These are phyloP conservation scores for Zonitis immaculata DNA, from an alignment of 2,888 invertebrate genomes.

Conservation along the genomic window DNA sequence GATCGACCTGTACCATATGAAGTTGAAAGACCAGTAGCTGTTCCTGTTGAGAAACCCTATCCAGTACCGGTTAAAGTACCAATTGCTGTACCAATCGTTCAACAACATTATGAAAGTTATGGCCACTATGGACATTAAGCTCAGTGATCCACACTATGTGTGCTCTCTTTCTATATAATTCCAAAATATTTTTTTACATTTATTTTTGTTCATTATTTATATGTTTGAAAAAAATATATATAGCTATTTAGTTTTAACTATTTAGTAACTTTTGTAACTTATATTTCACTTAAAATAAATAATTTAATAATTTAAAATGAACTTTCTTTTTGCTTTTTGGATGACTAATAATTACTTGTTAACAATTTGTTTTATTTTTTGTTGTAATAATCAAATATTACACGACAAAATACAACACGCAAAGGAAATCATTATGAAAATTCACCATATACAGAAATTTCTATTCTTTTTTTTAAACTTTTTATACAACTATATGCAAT, in stretches of 20 bases:
- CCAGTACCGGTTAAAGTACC: slow-evolving; percentile 63
- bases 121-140: slow-evolving; percentile 23
- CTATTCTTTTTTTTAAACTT: slow-evolving; percentile 1
- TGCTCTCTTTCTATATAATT: slow-evolving; percentile 26
- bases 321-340: not conserved
- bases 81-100: slow-evolving; percentile 38
- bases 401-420: not conserved
- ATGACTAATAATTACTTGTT: no score
- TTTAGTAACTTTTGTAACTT: slow-evolving; percentile 19
- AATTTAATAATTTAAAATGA: slow-evolving; percentile 14
- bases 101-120: slow-evolving; percentile 19
- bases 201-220: slow-evolving; percentile 26
- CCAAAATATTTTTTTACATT: slow-evolving; percentile 33
- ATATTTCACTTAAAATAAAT: slow-evolving; percentile 18
- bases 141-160: slow-evolving; percentile 38
- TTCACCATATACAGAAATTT: not conserved
- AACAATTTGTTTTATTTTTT: no score
- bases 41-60: slow-evolving; percentile 54
- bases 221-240: slow-evolving; percentile 4
- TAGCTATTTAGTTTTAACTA: slow-evolving; percentile 20
- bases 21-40: slow-evolving; percentile 58
- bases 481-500: no score
- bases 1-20: slow-evolving; percentile 53
- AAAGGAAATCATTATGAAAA: not conserved
- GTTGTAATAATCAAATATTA: not conserved